Base-by-base conservation (phyloP, 30 jellyfish, hydroid and myxozoan species). In the Cassiopea andromeda region DNA sequence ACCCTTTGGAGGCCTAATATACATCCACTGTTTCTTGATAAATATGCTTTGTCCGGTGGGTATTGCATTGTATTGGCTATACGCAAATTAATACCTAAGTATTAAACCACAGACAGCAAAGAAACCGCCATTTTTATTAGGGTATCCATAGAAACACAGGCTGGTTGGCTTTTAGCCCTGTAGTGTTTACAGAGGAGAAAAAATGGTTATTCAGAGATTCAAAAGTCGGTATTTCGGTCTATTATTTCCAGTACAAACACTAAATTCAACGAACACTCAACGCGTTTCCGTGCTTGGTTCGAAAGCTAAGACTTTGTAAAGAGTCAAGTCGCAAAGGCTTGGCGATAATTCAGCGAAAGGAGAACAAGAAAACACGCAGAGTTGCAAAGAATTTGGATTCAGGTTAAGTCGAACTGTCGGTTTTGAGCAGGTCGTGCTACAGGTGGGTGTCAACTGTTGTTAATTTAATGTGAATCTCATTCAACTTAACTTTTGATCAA, bases 211-310 rank as follows among this genome's bases (percentile, higher is more conserved):
- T 81, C 69, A 81, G 17, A 38, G 10, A 64, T 81, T 81, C 58
- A 81, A 81, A 48, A 49, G 90, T 73, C 44, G 90, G 81, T 78
- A 81, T 81, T 81, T 14, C 5, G 86, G n/a, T 58, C 86, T 16
- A 77, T 77, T 77, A 50, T 77, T 15, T 49, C 49, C 17, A 47
- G 27, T n/a, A 77, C 86, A 77, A 77, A 77, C 75, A 77, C 86
- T 19, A 27, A 43, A 70, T 43, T 70, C 57, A 43, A 61, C 73
- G 73, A 14, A 8, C 43, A 4, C 2, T 61, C 73, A 61, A 61
- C 73, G 73, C 14, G 73, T 61, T 61, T 61, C 43, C 73, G 43
- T 61, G 27, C 43, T 3, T 61, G 43, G 73, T 61, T 1, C 73
- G 43, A 1, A 50, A 61, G 19, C 73, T 13, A 13, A 27, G 73